phyloP scores from a whole-genome alignment of 2,113 vertebrate genomes.

The Rhinichthys klamathensis region DNA sequence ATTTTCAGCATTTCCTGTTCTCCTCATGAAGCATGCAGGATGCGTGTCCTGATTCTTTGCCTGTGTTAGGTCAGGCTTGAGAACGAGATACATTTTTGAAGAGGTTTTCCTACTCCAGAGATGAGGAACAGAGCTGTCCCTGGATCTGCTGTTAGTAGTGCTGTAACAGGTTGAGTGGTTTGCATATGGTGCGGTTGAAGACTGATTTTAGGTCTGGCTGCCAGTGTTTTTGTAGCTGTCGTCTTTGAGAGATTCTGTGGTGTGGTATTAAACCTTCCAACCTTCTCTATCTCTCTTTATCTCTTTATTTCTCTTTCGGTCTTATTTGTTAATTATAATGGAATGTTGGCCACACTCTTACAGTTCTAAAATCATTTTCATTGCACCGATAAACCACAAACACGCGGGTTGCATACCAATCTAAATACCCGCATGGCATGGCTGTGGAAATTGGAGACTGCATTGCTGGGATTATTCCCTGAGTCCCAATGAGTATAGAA shows the following conservation, averaged over 20 bases:
- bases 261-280: constrained; percentile 10
- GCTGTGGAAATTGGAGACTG: not conserved
- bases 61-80: constrained; percentile 9
- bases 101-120: not conserved
- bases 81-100: not conserved
- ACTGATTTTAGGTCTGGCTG: not conserved
- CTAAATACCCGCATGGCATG: not conserved
- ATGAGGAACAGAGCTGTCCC: constrained; percentile 1
- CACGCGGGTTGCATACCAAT: not conserved
- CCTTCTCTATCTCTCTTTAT: not conserved
- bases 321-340: not conserved
- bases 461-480: not conserved
- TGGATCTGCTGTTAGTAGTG: constrained; percentile 6
- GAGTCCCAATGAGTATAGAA: not conserved
- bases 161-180: constrained; percentile 21
- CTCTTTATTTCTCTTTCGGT: not conserved
- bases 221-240: not conserved
- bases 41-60: not conserved
- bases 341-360: not conserved
- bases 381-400: not conserved
- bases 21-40: not conserved
- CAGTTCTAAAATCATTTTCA: not conserved
- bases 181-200: not conserved
- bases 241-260: not conserved
- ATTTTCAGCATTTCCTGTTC: constrained; percentile 14